Conservation (phyloP, 2,113 vertebrate genomes). For the Carettochelys insculpta region DNA sequence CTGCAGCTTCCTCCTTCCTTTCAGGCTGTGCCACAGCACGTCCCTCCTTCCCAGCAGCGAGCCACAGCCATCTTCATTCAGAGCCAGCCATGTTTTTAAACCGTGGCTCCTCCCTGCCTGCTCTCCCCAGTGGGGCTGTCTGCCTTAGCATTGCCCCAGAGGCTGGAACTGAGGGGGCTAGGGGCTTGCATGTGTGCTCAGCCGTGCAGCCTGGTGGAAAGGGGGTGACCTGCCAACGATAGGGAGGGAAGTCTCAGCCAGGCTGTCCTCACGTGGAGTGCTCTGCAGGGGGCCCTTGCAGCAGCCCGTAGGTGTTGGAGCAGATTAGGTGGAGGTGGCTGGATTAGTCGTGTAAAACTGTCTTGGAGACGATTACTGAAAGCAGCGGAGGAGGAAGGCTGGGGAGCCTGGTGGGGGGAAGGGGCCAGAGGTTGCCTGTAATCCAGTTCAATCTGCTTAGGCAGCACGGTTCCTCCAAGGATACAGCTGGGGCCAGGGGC, state of each 20-base stretch:
- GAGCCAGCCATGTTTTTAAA: background rate
- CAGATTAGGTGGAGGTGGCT: constrained; percentile 56
- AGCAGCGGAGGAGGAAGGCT: constrained; percentile 39
- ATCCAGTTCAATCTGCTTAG: constrained; percentile 56
- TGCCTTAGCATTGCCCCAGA: fast-evolving
- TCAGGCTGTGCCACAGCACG: no score
- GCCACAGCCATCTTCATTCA: no score
- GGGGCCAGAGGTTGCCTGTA: constrained; percentile 31
- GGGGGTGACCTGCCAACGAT: background rate
- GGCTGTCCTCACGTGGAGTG: fast-evolving
- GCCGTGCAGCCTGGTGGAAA: background rate
- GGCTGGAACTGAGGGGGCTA: background rate
- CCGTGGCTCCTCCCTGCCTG: background rate
- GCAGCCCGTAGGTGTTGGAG: background rate
- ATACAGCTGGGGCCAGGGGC: background rate
- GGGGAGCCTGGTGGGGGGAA: constrained; percentile 24
- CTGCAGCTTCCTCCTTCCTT: no score
- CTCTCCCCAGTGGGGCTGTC: background rate
- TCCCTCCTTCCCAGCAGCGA: no score
- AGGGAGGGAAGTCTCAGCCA: background rate
- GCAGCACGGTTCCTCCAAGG: constrained; percentile 26
- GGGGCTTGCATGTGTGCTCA: background rate
- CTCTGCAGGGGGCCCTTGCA: background rate
- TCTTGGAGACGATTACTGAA: constrained; percentile 54
- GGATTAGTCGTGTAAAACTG: constrained; percentile 43